Percentiles rank a stretch among this genome's conserved stretches.
Evolutionary conservation across 2,113 vertebrate species (phyloP).

Genomic region (Muntiacus reevesi): DNA sequence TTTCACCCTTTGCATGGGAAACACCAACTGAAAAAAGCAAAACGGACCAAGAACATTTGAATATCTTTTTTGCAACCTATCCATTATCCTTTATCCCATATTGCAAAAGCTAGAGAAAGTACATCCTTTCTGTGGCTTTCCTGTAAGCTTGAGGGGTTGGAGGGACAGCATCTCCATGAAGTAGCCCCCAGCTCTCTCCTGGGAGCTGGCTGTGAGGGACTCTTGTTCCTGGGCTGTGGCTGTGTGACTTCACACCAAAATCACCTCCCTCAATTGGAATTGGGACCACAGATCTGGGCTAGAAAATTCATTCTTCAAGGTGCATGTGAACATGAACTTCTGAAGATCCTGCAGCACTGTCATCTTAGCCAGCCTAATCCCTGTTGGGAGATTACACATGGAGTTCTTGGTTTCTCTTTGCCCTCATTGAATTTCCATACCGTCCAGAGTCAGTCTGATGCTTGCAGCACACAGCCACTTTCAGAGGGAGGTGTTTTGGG

Average conservation of each 20-base stretch:
- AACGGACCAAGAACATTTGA: conserved; percentile 68
- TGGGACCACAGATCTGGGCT: not conserved
- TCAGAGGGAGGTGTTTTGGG: not conserved
- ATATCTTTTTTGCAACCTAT: conserved; percentile 69
- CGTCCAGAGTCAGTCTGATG: not conserved
- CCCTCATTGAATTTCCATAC: not conserved
- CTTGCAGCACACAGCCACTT: not conserved
- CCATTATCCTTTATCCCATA: conserved; percentile 67
- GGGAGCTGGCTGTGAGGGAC: not conserved
- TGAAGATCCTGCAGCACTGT: not conserved
- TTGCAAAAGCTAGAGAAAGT: conserved; percentile 64
- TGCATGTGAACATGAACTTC: not conserved
- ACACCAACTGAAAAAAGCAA: conserved; percentile 70
- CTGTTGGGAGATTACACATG: not conserved
- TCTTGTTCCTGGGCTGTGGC: not conserved
- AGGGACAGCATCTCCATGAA: not conserved
- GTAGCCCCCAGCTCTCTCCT: not conserved
- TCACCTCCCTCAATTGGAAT: not conserved
- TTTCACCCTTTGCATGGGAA: conserved; percentile 47
- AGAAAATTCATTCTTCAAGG: not conserved
- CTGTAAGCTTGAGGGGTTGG: not conserved
- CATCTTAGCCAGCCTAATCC: not conserved
- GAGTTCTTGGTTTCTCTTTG: not conserved
- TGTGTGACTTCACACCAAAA: not conserved
- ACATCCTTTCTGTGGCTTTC: not conserved